phyloP scores from a whole-genome alignment of 2,888 invertebrate species.

The Lochmaea capreae region DNA sequence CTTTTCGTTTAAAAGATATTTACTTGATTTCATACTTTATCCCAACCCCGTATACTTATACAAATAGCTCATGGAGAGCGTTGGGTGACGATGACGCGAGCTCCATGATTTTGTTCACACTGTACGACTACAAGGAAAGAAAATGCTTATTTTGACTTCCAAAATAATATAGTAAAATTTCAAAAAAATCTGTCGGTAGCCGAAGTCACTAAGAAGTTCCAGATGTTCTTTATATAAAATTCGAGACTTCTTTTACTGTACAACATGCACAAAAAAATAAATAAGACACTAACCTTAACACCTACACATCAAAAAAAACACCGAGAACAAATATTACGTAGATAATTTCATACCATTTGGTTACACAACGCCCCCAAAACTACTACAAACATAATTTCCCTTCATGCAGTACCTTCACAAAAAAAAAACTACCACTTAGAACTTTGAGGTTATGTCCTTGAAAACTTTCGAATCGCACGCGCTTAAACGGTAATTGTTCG shows the following conservation, averaged over 20 bases:
- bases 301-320: conserved; percentile 34
- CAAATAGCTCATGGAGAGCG: too few species aligned
- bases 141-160: too few species aligned
- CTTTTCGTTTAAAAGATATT: too few species aligned
- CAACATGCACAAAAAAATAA: conserved; percentile 2
- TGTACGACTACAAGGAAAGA: too few species aligned
- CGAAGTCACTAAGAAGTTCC: too few species aligned
- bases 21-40: too few species aligned
- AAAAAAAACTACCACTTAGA: background rate
- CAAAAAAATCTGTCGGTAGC: too few species aligned
- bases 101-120: too few species aligned
- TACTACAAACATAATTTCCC: background rate
- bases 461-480: background rate
- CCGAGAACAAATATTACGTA: conserved; percentile 22
- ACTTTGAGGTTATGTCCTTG: conserved; percentile 13
- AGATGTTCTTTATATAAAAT: too few species aligned
- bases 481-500: background rate
- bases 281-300: conserved; percentile 33
- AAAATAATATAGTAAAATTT: too few species aligned
- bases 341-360: conserved; percentile 29
- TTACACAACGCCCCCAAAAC: conserved; percentile 15
- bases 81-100: too few species aligned
- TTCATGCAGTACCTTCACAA: background rate
- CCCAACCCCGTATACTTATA: too few species aligned
- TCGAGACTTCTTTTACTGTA: background rate